Evolutionary conservation across 2,888 invertebrate genomes (phyloP), one percentile per base, ranked within the genome.

Genomic region (Notocelia uddmanniana): DNA sequence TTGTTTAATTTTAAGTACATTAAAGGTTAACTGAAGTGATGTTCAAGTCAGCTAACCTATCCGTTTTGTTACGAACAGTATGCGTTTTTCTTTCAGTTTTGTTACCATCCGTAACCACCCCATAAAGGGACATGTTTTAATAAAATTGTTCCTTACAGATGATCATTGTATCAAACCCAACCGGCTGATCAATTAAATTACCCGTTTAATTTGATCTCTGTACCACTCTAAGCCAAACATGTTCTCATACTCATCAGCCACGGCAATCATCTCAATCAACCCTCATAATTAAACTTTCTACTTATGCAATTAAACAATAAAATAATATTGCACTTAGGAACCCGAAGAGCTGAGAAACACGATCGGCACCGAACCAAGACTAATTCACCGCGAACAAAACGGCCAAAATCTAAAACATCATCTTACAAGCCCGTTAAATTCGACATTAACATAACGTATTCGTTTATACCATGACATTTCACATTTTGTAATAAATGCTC

Each of bases 381-480:
- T 91, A 92, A 93, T 89, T 87, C 84, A 83, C 86, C 87, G 88
- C 89, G 92, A 92, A 92, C 92, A 92, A 92, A 92, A 90, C 88
- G 89, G 79, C 81, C 79, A 84, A 86, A 87, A 87, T 86, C 85
- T 83, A 86, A 88, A 85, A 84, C 85, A 88, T 85, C 88, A 89
- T 88, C 89, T 83, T 85, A 89, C 89, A 87, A 86, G 87, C 84
- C 87, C 88, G 89, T 91, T 89, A 91, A 90, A 89, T 79, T 87
- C 86, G 58, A 80, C 88, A 93, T 93, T 93, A 93, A 92, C 91
- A 92, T 91, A 92, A 91, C 90, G 85, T 86, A 92, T 92, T 89
- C 89, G 90, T 92, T 92, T 90, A 89, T 85, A 93, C 89, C 93
- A 91, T 93, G 93, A 93, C 93, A 93, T 92, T 92, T 92, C 93